These are phyloP conservation scores for Phyto melanocephala DNA, from an alignment of 2,888 invertebrate genomes.

Conservation along the genomic window DNA sequence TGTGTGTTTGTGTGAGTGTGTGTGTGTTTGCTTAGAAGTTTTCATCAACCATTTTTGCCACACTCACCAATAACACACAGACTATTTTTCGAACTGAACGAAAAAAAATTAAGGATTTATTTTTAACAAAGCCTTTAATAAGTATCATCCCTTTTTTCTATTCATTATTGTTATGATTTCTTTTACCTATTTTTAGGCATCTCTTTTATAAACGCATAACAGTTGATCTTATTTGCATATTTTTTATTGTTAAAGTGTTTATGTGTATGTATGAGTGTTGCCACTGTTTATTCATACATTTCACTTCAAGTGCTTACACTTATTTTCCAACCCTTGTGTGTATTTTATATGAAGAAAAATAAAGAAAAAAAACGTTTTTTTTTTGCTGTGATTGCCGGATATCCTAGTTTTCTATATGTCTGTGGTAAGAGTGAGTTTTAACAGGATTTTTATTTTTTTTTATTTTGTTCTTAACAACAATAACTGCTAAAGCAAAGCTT, in stretches of 20 bases:
- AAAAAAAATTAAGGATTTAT: background rate
- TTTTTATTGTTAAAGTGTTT: background rate
- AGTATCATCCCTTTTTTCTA: slow-evolving; percentile 7
- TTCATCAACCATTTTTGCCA: slow-evolving; percentile 1
- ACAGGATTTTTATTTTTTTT: slow-evolving; percentile 44
- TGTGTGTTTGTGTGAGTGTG: background rate
- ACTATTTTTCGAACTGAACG: too few relatives aligned
- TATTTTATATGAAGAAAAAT: too few relatives aligned
- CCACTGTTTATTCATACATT: slow-evolving; percentile 20
- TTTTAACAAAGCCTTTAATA: background rate
- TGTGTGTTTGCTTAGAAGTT: background rate
- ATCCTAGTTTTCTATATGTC: slow-evolving; percentile 51
- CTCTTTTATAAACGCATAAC: background rate
- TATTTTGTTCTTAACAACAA: slow-evolving; percentile 16
- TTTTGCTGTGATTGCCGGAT: slow-evolving; percentile 60
- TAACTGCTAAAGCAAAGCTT: slow-evolving; percentile 5
- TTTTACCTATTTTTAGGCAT: slow-evolving; percentile 22
- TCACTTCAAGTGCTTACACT: slow-evolving; percentile 45
- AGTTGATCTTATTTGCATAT: slow-evolving; percentile 41
- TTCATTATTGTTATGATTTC: background rate
- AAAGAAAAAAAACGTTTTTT: background rate
- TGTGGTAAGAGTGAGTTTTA: slow-evolving; percentile 32
- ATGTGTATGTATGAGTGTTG: slow-evolving; percentile 7
- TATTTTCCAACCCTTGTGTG: slow-evolving; percentile 22
- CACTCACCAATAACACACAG: slow-evolving; percentile 32